phyloP scores from a whole-genome alignment of 2,888 invertebrate species.

The Diplolepis rosae region DNA sequence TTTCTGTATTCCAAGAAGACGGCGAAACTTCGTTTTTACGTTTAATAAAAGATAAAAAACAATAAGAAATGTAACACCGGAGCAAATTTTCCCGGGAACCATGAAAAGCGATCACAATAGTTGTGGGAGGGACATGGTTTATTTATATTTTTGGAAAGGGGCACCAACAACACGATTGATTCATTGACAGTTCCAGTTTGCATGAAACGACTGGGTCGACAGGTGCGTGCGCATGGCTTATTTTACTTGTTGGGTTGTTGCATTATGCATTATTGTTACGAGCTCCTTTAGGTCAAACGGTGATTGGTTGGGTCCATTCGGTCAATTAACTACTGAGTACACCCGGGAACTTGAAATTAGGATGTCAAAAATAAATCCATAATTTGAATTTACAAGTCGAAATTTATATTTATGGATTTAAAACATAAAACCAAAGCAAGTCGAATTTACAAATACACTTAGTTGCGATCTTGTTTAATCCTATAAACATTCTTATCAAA shows the following conservation, averaged over 20 bases:
- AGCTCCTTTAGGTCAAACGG: too few relatives aligned
- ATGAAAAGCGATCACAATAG: slow-evolving; percentile 3
- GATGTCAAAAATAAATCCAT: background rate
- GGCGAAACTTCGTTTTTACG: background rate
- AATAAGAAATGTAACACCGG: background rate
- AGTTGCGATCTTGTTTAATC: too few relatives aligned
- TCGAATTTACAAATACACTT: too few relatives aligned
- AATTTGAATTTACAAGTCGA: background rate
- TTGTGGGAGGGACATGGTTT: slow-evolving; percentile 27
- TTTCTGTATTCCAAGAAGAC: background rate
- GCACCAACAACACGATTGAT: slow-evolving; percentile 36
- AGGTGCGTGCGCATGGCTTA: background rate
- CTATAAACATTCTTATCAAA: too few relatives aligned
- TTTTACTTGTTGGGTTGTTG: background rate
- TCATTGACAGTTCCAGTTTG: slow-evolving; percentile 34
- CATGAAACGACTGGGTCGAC: slow-evolving; percentile 1
- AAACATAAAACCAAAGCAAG: background rate
- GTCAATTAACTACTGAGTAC: too few relatives aligned
- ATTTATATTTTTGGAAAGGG: slow-evolving; percentile 34
- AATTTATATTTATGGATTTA: too few relatives aligned
- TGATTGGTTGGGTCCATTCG: too few relatives aligned
- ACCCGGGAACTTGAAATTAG: too few relatives aligned
- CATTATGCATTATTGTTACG: too few relatives aligned
- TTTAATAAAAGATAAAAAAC: background rate
- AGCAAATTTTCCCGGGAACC: background rate